Percentiles rank a stretch among this genome's conserved stretches.
Conservation (phyloP, 2,113 vertebrate genomes). For the Gobiocypris rarus region DNA sequence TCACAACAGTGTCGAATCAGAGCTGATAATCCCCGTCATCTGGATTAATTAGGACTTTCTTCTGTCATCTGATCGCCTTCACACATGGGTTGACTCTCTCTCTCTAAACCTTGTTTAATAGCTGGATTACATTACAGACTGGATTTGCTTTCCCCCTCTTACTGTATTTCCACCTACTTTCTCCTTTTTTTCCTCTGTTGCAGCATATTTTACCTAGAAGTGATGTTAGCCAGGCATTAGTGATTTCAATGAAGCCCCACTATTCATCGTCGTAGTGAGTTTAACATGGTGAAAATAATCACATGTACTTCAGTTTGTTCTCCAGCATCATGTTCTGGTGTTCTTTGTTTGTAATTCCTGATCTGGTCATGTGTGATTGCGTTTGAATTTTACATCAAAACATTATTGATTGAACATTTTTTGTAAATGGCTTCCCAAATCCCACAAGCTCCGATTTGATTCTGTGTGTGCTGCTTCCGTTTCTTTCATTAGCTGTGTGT, state of each 20-base stretch:
- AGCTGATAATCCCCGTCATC: constrained; percentile 54
- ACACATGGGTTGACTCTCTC: constrained; percentile 11
- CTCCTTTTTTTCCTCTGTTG: background rate
- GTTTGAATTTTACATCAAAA: background rate
- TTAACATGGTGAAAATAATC: background rate
- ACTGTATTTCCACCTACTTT: background rate
- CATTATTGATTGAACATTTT: background rate
- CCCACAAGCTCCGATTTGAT: background rate
- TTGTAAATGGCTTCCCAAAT: background rate
- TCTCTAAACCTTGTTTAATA: constrained; percentile 4
- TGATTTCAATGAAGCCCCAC: background rate
- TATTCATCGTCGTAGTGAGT: background rate
- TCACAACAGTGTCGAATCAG: constrained; percentile 22
- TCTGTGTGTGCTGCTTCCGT: background rate
- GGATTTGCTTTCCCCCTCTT: background rate
- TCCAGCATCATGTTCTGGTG: background rate
- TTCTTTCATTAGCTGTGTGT: constrained; percentile 26
- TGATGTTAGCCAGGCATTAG: background rate
- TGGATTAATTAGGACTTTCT: constrained; percentile 60
- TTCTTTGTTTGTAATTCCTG: background rate
- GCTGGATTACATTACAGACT: constrained; percentile 29
- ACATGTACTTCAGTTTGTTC: background rate
- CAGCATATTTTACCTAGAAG: background rate
- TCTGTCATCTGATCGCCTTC: constrained; percentile 52
- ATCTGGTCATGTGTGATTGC: background rate